Evolutionary conservation across 2,113 vertebrate genomes (phyloP).

Genomic region (Rhagologus leucostigma): DNA sequence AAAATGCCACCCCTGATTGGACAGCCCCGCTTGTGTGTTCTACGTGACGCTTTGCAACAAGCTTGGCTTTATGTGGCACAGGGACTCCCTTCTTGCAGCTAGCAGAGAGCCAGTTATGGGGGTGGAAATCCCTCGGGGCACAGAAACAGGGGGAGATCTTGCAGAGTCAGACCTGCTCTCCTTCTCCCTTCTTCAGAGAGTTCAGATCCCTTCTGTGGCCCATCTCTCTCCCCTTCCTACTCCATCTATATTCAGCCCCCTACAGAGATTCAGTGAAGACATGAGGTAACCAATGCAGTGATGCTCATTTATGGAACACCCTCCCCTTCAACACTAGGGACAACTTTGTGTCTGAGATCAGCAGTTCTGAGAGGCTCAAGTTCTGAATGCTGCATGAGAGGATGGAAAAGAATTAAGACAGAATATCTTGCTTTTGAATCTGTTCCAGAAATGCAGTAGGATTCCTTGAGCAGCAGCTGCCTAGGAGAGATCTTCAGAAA

Average conservation of each 20-base stretch:
- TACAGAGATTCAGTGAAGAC: not conserved
- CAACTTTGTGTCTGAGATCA: constrained; percentile 10
- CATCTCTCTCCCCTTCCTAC: not conserved
- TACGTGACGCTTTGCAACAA: not conserved
- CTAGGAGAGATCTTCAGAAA: not conserved
- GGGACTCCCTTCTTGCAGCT: not conserved
- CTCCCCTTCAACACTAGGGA: not conserved
- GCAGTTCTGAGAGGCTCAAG: not conserved
- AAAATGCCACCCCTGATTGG: not conserved
- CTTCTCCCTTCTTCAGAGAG: not conserved
- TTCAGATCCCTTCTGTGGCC: not conserved
- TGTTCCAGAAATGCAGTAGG: not conserved
- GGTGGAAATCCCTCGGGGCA: not conserved
- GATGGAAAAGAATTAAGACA: not conserved
- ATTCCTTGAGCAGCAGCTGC: not conserved
- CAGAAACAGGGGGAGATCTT: not conserved
- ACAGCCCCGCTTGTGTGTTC: not conserved
- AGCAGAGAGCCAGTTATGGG: not conserved
- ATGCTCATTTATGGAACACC: constrained; percentile 7
- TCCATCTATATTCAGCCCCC: not conserved
- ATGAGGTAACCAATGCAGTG: not conserved
- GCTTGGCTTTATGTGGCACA: not conserved
- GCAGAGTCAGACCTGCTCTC: not conserved
- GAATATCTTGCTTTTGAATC: not conserved
- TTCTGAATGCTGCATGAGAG: not conserved